Conservation (phyloP, 2,113 vertebrate species). For the Albula glossodonta region DNA sequence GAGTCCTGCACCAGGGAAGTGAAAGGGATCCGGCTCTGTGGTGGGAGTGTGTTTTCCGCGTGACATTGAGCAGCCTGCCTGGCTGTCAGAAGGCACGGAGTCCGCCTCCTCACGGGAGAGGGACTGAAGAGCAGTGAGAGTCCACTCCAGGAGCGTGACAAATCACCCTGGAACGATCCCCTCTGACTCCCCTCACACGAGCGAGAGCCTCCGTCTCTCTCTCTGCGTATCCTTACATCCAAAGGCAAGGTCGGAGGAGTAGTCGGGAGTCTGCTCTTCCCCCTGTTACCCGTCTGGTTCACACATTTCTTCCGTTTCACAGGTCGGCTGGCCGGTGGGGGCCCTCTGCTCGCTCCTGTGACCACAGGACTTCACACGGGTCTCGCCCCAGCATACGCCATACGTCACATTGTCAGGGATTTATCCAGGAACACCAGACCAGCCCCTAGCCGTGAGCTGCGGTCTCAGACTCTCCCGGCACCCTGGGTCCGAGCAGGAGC, state of each 20-base stretch:
- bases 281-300: conserved; percentile 64
- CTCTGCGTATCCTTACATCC: conserved; percentile 43
- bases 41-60: background rate
- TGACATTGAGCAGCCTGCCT: conserved; percentile 6
- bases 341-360: conserved; percentile 59
- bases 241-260: conserved; percentile 67
- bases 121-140: conserved; percentile 37
- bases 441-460: conserved; percentile 23
- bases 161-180: conserved; percentile 61
- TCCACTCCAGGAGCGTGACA: conserved; percentile 68
- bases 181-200: conserved; percentile 54
- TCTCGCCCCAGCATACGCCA: conserved; percentile 69
- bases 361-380: conserved; percentile 64
- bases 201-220: conserved; percentile 44
- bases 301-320: conserved; percentile 48
- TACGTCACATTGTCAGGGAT: conserved; percentile 50
- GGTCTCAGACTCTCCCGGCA: conserved; percentile 35
- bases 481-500: too few species aligned
- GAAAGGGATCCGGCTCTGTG: background rate
- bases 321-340: conserved; percentile 48
- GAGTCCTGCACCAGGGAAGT: background rate
- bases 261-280: conserved; percentile 44
- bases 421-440: conserved; percentile 47
- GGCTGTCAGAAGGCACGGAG: background rate
- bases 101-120: background rate